A percentile compares a stretch with the other conserved stretches of the same genome.
phyloP scores from a whole-genome alignment of 1,140 invertebrate genomes.

The Bombus breviceps region DNA sequence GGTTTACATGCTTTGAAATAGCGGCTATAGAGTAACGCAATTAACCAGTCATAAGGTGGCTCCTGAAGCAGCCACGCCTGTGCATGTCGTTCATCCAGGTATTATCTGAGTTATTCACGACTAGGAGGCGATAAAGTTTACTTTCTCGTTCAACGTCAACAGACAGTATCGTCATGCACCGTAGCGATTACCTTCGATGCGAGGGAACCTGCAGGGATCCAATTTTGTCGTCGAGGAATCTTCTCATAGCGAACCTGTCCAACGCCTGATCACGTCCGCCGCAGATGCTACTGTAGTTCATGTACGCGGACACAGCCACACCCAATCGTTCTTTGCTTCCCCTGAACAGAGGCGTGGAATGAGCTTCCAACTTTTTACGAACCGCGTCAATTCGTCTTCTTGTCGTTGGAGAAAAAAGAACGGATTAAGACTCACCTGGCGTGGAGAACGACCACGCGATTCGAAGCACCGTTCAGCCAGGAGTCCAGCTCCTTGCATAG shows the following conservation, averaged over 20 bases:
- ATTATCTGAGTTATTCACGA: slow-evolving; percentile 38
- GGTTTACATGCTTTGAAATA: slow-evolving; percentile 13
- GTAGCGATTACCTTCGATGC: slow-evolving; percentile 89
- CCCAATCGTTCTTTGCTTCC: slow-evolving; percentile 91
- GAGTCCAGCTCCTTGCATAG: slow-evolving; percentile 96
- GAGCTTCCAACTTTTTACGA: background rate
- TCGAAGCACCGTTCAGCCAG: slow-evolving; percentile 91
- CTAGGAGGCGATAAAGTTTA: slow-evolving; percentile 28
- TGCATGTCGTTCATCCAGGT: background rate
- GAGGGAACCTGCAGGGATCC: slow-evolving; percentile 92
- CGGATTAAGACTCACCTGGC: slow-evolving; percentile 86
- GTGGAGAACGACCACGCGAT: slow-evolving; percentile 93
- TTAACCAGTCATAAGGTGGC: background rate
- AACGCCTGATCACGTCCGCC: slow-evolving; percentile 94
- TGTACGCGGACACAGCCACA: slow-evolving; percentile 94
- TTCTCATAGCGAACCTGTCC: slow-evolving; percentile 95
- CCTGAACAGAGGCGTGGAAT: slow-evolving; percentile 76
- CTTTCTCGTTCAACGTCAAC: slow-evolving; percentile 53
- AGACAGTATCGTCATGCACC: slow-evolving; percentile 29
- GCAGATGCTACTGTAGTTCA: slow-evolving; percentile 97
- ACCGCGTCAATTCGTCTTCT: background rate
- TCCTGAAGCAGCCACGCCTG: background rate
- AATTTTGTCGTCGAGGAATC: slow-evolving; percentile 94
- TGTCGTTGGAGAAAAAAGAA: background rate
- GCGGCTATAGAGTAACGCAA: background rate